Evolutionary conservation across 2,113 vertebrate genomes (phyloP).

Genomic region (Cynocephalus volans): DNA sequence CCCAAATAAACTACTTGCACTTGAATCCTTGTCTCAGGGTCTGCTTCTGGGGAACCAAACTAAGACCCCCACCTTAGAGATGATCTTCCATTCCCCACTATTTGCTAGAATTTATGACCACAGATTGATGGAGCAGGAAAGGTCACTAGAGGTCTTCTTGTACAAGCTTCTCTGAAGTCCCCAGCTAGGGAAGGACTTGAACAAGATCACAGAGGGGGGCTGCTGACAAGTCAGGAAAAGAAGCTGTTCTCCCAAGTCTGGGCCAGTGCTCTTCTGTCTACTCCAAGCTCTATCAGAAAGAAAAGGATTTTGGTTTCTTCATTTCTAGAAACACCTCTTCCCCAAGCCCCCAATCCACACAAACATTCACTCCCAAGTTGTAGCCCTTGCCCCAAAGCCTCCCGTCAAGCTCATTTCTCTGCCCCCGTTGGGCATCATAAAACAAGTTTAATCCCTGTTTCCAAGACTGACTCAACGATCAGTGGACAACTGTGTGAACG

Average conservation of each 20-base stretch:
- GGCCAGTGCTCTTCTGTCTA: not conserved
- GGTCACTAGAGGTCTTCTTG: not conserved
- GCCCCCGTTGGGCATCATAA: not conserved
- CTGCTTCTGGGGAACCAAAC: conserved; percentile 20
- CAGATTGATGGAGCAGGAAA: not conserved
- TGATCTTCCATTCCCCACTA: not conserved
- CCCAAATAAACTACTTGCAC: not conserved
- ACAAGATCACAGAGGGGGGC: not conserved
- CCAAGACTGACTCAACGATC: not conserved
- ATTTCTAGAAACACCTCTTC: not conserved
- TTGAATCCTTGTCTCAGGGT: not conserved
- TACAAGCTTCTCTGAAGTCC: not conserved
- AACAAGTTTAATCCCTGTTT: not conserved
- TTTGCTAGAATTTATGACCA: not conserved
- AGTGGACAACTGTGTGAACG: rapidly evolving
- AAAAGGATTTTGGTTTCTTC: not conserved
- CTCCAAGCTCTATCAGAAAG: not conserved
- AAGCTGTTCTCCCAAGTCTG: not conserved
- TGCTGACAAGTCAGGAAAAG: not conserved
- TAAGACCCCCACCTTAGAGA: not conserved
- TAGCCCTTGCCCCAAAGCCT: not conserved
- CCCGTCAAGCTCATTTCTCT: not conserved
- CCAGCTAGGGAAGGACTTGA: not conserved
- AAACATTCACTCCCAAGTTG: not conserved
- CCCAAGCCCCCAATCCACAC: not conserved